phyloP scores from a whole-genome alignment of 1,140 invertebrate species.

The Drosophila ficusphila region DNA sequence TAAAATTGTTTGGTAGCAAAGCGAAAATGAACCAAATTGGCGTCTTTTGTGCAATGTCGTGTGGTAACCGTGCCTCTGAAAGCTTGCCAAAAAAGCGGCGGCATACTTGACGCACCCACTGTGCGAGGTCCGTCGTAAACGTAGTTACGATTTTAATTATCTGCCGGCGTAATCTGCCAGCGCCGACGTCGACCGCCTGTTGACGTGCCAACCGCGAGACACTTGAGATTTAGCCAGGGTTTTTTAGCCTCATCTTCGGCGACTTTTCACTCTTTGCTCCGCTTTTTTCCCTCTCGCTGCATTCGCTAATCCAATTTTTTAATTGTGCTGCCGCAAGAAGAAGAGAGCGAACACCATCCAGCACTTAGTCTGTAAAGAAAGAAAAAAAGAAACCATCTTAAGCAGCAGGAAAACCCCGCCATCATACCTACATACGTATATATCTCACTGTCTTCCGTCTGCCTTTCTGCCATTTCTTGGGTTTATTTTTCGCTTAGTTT shows the following conservation, averaged over 20 bases:
- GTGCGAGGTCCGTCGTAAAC: conserved; percentile 47
- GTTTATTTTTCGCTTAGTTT: conserved; percentile 53
- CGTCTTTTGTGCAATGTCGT: background rate
- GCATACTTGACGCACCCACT: conserved; percentile 29
- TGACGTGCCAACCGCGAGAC: conserved; percentile 68
- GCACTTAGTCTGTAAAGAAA: conserved; percentile 50
- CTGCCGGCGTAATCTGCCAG: conserved; percentile 74
- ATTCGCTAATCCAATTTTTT: conserved; percentile 77
- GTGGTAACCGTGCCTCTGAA: background rate
- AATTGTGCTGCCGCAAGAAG: conserved; percentile 54
- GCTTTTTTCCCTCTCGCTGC: conserved; percentile 33
- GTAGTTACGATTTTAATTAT: conserved; percentile 81
- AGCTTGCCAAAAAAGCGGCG: conserved; percentile 9
- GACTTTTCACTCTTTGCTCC: conserved; percentile 33
- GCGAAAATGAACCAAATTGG: background rate
- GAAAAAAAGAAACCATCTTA: background rate
- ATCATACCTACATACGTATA: background rate
- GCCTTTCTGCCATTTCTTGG: conserved; percentile 17
- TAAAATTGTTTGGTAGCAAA: background rate
- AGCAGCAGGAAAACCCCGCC: conserved; percentile 20
- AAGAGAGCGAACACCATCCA: conserved; percentile 52
- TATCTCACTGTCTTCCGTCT: conserved; percentile 16
- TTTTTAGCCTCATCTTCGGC: conserved; percentile 31
- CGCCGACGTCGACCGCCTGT: conserved; percentile 33
- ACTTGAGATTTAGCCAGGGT: conserved; percentile 49